Percentiles rank a stretch among this genome's conserved stretches.
These are phyloP conservation scores for Myripristis jacobus DNA, from an alignment of 2,797 vertebrate species.

Conservation along the genomic window DNA sequence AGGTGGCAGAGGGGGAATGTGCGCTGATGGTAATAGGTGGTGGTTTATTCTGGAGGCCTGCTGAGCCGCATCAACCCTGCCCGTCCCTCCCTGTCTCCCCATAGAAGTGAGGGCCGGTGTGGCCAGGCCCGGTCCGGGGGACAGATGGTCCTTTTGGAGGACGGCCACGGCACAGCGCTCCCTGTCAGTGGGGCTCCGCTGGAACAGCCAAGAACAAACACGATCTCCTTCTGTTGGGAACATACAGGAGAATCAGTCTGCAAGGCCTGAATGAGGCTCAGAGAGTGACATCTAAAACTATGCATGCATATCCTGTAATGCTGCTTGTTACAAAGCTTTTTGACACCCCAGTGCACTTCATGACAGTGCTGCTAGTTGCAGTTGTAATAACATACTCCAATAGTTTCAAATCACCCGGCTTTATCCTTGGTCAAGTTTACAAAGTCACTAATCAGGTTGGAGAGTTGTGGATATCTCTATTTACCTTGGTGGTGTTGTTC, in stretches of 20 bases:
- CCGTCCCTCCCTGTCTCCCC: conserved; percentile 58
- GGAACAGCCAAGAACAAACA: conserved; percentile 78
- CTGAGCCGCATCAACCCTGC: conserved; percentile 76
- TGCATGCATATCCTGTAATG: conserved; percentile 12
- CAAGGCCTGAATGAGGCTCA: conserved; percentile 37
- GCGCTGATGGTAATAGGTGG: conserved; percentile 75
- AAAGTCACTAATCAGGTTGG: conserved; percentile 31
- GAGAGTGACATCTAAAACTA: conserved; percentile 51
- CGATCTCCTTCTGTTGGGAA: conserved; percentile 76
- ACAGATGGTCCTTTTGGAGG: conserved; percentile 84
- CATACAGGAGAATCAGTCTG: conserved; percentile 54
- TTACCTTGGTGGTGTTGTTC: conserved; percentile 22
- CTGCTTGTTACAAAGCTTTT: conserved; percentile 26
- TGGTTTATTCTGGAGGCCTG: conserved; percentile 75
- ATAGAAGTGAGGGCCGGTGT: conserved; percentile 49
- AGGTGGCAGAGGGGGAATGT: conserved; percentile 46
- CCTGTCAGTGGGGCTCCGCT: conserved; percentile 67
- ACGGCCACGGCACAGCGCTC: conserved; percentile 73
- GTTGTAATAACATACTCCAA: conserved; percentile 35
- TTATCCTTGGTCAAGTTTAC: conserved; percentile 21
- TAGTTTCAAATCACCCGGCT: conserved; percentile 20
- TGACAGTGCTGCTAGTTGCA: conserved; percentile 12
- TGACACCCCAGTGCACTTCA: conserved; percentile 29
- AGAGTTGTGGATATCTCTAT: conserved; percentile 16
- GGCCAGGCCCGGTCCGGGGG: conserved; percentile 63